Evolutionary conservation across 2,888 invertebrate genomes (phyloP).

Genomic region (Lydus trimaculatus): DNA sequence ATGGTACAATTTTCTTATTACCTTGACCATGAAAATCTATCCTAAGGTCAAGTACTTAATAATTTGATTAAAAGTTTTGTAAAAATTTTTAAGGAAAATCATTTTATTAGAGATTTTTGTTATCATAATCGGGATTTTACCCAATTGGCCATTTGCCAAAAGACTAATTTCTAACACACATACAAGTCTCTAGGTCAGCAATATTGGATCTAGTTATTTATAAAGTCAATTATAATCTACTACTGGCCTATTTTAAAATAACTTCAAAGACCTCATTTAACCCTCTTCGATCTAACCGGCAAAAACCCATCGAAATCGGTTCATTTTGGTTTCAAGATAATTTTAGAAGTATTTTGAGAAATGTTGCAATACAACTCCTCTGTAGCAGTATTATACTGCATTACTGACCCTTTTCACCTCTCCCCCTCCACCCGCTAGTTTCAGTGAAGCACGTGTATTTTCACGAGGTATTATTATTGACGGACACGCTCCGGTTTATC

Average conservation of each 20-base stretch:
- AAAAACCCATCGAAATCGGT: neutral
- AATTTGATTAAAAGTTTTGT: too few relatives aligned
- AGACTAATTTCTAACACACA: too few relatives aligned
- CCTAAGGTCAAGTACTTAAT: neutral
- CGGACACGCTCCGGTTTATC: constrained; percentile 24
- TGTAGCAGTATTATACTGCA: too few relatives aligned
- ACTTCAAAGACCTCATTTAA: neutral
- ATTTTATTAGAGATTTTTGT: too few relatives aligned
- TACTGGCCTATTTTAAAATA: constrained; percentile 7
- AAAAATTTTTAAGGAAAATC: too few relatives aligned
- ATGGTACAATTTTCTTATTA: neutral
- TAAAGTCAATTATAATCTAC: constrained; percentile 3
- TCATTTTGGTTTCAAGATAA: neutral
- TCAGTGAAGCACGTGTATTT: constrained; percentile 30
- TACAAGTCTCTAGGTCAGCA: constrained; percentile 9
- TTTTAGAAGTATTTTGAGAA: neutral
- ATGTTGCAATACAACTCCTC: neutral
- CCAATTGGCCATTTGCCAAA: constrained; percentile 1
- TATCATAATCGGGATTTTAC: neutral
- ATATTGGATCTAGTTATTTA: constrained; percentile 6
- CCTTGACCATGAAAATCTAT: neutral
- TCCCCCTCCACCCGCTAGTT: constrained; percentile 16
- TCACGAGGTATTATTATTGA: constrained; percentile 41
- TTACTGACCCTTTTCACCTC: constrained; percentile 13
- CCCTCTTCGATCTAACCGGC: neutral